Conservation (phyloP, 2,888 invertebrate genomes). For the Pyralis farinalis region DNA sequence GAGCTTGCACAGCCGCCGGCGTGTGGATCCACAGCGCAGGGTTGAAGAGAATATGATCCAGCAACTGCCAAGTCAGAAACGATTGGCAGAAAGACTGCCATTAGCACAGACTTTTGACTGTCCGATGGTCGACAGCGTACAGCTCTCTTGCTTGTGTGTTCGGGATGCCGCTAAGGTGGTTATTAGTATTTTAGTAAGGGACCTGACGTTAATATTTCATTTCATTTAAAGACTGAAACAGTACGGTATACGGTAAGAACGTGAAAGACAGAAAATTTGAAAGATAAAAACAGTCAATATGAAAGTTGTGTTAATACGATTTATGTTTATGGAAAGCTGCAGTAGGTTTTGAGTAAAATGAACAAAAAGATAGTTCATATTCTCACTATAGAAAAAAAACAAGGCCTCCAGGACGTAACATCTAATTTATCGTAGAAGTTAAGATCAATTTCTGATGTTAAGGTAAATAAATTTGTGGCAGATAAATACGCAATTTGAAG, state of each 20-base stretch:
- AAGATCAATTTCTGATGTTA: no score
- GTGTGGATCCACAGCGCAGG: constrained; percentile 99
- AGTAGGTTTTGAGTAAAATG: no score
- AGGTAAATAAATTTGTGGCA: no score
- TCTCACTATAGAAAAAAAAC: no score
- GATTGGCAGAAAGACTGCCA: constrained; percentile 95
- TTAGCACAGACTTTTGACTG: constrained; percentile 80
- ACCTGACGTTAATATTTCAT: not conserved
- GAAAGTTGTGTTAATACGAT: no score
- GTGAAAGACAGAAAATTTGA: no score
- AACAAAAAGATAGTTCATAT: no score
- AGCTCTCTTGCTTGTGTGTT: constrained; percentile 58
- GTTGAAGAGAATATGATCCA: constrained; percentile 99
- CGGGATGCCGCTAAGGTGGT: constrained; percentile 14
- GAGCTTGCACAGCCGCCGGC: constrained; percentile 96
- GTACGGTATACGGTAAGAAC: not conserved
- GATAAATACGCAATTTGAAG: no score
- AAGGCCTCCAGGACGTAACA: no score
- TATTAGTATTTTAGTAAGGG: constrained; percentile 9
- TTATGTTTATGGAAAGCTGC: no score
- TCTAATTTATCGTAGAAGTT: no score
- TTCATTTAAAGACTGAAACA: not conserved
- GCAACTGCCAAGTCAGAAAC: constrained; percentile 95
- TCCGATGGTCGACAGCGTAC: constrained; percentile 70
- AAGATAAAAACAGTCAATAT: no score